phyloP scores from a whole-genome alignment of 2,888 invertebrate genomes.

The Stenoptilia bipunctidactyla region DNA sequence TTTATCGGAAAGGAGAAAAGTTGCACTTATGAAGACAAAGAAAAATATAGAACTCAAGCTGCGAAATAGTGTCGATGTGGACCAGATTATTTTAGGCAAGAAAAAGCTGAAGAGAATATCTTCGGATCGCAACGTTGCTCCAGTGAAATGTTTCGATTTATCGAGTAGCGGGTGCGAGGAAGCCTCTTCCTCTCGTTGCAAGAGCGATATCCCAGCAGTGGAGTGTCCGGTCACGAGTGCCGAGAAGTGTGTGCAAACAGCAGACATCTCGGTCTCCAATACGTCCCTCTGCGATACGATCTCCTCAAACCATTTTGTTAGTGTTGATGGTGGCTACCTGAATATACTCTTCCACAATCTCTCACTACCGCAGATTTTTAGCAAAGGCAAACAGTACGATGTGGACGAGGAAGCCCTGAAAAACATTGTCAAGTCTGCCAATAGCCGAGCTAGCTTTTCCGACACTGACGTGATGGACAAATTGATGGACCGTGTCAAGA shows the following conservation, averaged over 20 bases:
- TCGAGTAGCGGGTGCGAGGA: slow-evolving; percentile 59
- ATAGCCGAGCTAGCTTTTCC: slow-evolving; percentile 23
- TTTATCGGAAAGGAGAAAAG: slow-evolving; percentile 51
- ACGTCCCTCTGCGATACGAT: slow-evolving; percentile 23
- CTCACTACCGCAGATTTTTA: slow-evolving; percentile 50
- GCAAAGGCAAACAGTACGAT: slow-evolving; percentile 51
- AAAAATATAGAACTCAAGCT: slow-evolving; percentile 54
- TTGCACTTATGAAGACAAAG: slow-evolving; percentile 55
- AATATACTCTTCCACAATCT: slow-evolving; percentile 55
- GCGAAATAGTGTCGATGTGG: slow-evolving; percentile 42
- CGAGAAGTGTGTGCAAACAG: slow-evolving; percentile 52
- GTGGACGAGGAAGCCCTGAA: slow-evolving; percentile 54
- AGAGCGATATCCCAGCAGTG: slow-evolving; percentile 15
- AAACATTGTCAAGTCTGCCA: slow-evolving; percentile 43
- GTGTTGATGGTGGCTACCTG: slow-evolving; percentile 53
- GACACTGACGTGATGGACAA: slow-evolving; percentile 32
- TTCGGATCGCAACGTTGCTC: slow-evolving; percentile 35
- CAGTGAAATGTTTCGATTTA: slow-evolving; percentile 56
- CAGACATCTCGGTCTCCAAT: slow-evolving; percentile 18
- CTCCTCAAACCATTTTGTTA: slow-evolving; percentile 40
- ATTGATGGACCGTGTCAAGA: slow-evolving; percentile 42
- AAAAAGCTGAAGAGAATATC: slow-evolving; percentile 42
- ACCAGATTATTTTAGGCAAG: slow-evolving; percentile 45
- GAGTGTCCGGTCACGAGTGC: slow-evolving; percentile 21
- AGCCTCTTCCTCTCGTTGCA: slow-evolving; percentile 26